Evolutionary conservation across 2,888 invertebrate species (phyloP), one percentile per base, ranked within the genome.

Genomic region (Pyrocoelia pectoralis): DNA sequence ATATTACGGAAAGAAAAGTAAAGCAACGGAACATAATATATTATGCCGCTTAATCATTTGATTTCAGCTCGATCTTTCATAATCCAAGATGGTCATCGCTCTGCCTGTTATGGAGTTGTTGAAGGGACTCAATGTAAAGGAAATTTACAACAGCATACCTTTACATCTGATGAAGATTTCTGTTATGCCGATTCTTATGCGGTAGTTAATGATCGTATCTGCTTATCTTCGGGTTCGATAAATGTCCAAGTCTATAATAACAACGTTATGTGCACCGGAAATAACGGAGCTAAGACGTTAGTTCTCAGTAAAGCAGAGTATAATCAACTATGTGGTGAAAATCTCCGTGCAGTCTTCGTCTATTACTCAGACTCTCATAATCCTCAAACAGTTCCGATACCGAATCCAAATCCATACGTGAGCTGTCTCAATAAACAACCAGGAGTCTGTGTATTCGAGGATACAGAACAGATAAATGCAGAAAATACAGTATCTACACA

Each of bases 361-460:
- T 68, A 68, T 38, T 60, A 57, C 55, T 51, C 68, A 4, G 19
- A 61, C 40, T 8, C 29, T 14, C 18, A 17, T 8, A 40, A 65
- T 56, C 53, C 46, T 15, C 43, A 15, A 18, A 56, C 65, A 43
- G 61, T 67, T 53, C 49, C 50, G 1, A 49, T 68, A 19, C 67
- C 68, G 14, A 60, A 65, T 29, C 12, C 41, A 5, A 68, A 68
- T 33, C 56, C 59, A 43, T 43, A 61, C 17, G 53, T 68, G 10
- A 29, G 6, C 14, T 68, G 68, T 28, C 9, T 49, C 1, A 55
- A 61, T n/a, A n/a, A 14, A 2, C 18, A 54, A 38, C 33, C 17
- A 18, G 50, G 49, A 28, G 24, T 57, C 29, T 68, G 68, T 41
- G 29, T 29, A n/a, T 60, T 60, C 19, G 38, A 43, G 43, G 49